Percentiles rank a stretch among this genome's conserved stretches.
These are phyloP conservation scores for Ctenodactylus gundi DNA, from an alignment of 2,113 vertebrate genomes.

Conservation along the genomic window DNA sequence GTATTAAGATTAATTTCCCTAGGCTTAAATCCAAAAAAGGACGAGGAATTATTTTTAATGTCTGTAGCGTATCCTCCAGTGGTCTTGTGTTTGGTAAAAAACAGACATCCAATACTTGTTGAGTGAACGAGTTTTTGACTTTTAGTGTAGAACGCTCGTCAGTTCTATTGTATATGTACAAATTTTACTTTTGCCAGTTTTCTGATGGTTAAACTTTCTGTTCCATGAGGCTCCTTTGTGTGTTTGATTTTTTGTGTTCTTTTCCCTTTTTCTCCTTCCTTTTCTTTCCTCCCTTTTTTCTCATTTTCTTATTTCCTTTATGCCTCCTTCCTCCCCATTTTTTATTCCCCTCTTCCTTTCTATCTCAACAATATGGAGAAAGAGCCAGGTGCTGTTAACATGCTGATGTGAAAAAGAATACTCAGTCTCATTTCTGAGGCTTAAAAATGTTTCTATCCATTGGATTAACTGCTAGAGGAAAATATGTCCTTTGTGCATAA, in stretches of 20 bases:
- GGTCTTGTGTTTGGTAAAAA: neutral
- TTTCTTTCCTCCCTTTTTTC: neutral
- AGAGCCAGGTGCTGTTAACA: neutral
- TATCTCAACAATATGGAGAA: neutral
- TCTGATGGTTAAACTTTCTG: neutral
- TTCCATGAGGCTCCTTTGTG: neutral
- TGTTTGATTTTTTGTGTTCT: neutral
- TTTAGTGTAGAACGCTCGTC: neutral
- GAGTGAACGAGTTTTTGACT: neutral
- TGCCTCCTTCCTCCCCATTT: fast-evolving
- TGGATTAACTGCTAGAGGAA: neutral
- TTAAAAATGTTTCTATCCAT: neutral
- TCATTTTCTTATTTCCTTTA: fast-evolving
- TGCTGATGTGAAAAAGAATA: neutral
- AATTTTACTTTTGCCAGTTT: neutral
- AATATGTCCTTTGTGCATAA: neutral
- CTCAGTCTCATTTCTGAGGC: neutral
- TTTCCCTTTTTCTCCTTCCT: neutral
- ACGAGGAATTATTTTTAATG: neutral
- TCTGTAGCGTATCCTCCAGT: neutral
- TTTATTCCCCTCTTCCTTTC: neutral
- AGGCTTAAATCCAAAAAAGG: neutral
- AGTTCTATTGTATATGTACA: neutral
- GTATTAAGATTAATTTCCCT: neutral
- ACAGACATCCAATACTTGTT: neutral